These are phyloP conservation scores for Oligia strigilis DNA, from an alignment of 2,888 invertebrate species.

Conservation along the genomic window DNA sequence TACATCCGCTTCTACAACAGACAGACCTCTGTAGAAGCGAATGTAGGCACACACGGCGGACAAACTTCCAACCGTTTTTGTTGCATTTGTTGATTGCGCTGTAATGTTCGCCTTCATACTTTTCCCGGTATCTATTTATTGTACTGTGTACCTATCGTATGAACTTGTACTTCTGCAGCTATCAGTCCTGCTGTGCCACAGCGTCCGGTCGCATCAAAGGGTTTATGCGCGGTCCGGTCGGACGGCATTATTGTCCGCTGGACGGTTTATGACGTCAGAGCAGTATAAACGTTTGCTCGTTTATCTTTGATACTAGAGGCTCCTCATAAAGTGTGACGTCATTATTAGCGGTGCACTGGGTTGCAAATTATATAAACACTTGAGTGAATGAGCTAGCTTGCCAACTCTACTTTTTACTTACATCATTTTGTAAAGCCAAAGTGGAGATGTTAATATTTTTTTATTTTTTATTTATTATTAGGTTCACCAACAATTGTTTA, in stretches of 20 bases:
- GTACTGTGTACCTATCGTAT: no score
- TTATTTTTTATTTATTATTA: no score
- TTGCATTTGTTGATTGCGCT: not conserved
- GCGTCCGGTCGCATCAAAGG: slow-evolving; percentile 58
- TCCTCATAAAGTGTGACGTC: slow-evolving; percentile 38
- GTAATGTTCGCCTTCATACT: not conserved
- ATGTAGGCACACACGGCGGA: no score
- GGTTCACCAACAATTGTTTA: no score
- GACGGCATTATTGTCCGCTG: slow-evolving; percentile 56
- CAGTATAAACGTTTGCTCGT: slow-evolving; percentile 41
- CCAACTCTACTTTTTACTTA: not conserved
- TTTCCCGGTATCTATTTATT: not conserved
- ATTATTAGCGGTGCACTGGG: slow-evolving; percentile 39
- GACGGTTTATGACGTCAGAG: slow-evolving; percentile 59
- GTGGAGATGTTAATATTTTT: not conserved
- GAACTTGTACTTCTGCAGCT: slow-evolving; percentile 26
- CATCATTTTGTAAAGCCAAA: no score
- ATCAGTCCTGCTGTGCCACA: not conserved
- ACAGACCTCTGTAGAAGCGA: no score
- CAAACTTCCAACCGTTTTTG: not conserved
- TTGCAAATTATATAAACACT: not conserved
- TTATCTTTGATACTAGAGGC: slow-evolving; percentile 50
- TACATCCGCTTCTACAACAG: not conserved
- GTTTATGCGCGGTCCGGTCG: slow-evolving; percentile 57
- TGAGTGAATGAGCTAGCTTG: not conserved